Evolutionary conservation across 2,888 invertebrate genomes (phyloP), one percentile per base, ranked within the genome.

Genomic region (Caenorhabditis sp.): DNA sequence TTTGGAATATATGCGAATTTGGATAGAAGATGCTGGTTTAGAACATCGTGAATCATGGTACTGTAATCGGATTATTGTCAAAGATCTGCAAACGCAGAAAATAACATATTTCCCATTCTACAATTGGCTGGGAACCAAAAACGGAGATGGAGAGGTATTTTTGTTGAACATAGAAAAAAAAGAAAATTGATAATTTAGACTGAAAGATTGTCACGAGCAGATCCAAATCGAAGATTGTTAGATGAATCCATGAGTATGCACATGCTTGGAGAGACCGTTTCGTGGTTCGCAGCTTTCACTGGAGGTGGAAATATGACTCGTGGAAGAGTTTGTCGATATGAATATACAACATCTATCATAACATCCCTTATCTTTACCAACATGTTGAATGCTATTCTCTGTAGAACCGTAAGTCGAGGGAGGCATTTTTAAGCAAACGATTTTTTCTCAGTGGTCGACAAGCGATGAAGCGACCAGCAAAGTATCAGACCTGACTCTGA

Each of bases 21-120:
- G 83, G 83, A 79, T 81, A 37, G 76, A 77, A 21, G 60, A 69
- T 37, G 70, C 70, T 10, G 83, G 83, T 24, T 23, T 70, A 4
- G 76, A 76, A 10, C 78, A 80, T 51, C 64, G 77, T 24, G 81
- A 83, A 43, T 80, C 81, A 5, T 83, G 83, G 83, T 80, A 74
- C 61, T 80, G 80, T 55, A 70, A 69, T 21, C 59, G 79, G 21
- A 69, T 83, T 0, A 67, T 74, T 23, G 69, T 83, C 26, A 77
- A 80, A 27, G 79, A 78, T 23, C 31, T 77, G 0, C 79, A 79
- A 62, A 79, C 79, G 3, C 66, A 79, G 19, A 61, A 79, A 54
- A 72, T 72, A 50, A 77, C 63, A 65, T 60, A 66, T 24, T 83
- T 83, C 66, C 75, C 79, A 2, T 77, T 83, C 27, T 64, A 79